These are phyloP conservation scores for Augochlora pura DNA, from an alignment of 1,140 invertebrate species.

Conservation along the genomic window DNA sequence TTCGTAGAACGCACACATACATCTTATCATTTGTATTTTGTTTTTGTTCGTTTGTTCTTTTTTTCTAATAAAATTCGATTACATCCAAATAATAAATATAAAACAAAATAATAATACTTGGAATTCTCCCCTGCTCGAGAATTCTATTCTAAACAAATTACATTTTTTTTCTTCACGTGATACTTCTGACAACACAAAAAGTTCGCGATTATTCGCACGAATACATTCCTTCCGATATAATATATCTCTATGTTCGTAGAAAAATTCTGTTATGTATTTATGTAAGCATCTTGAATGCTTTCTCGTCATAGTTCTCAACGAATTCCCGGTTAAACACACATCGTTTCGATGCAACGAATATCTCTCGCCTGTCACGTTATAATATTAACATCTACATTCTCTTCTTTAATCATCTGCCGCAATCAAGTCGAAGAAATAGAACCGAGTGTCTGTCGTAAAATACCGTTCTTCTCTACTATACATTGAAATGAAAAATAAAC, in stretches of 20 bases:
- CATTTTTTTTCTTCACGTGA: background rate
- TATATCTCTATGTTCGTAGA: constrained; percentile 27
- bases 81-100: constrained; percentile 25
- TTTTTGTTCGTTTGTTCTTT: too few species aligned
- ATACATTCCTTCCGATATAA: constrained; percentile 13
- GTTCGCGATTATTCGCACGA: constrained; percentile 3
- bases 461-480: constrained; percentile 6
- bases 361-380: background rate
- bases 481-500: constrained; percentile 15
- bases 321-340: constrained; percentile 14
- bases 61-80: constrained; percentile 24
- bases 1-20: background rate
- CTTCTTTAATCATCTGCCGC: background rate
- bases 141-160: constrained; percentile 12
- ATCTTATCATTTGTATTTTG: background rate
- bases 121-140: constrained; percentile 6
- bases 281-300: constrained; percentile 18
- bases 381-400: constrained; percentile 2
- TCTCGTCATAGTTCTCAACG: background rate
- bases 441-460: constrained; percentile 11
- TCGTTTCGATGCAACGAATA: background rate
- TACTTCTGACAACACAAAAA: constrained; percentile 8
- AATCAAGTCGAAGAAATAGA: constrained; percentile 11
- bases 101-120: constrained; percentile 16
- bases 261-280: constrained; percentile 33